Conservation (phyloP, 2,113 vertebrate genomes). For the Vulpes lagopus region DNA sequence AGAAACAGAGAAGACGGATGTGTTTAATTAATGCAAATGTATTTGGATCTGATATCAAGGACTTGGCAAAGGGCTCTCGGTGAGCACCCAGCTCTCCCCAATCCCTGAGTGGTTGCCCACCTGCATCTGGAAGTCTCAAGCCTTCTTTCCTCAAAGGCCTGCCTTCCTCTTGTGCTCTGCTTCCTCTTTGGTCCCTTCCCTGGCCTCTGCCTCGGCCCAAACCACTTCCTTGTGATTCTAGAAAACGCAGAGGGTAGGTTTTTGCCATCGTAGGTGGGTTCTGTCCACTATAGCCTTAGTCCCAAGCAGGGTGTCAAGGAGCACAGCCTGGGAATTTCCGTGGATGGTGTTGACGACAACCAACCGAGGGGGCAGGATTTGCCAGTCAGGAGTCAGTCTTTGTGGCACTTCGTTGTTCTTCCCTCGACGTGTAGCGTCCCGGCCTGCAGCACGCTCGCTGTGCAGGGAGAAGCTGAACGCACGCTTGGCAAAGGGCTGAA, state of each 20-base stretch:
- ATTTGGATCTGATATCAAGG: constrained; percentile 22
- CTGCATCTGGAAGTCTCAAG: neutral
- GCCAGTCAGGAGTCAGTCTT: neutral
- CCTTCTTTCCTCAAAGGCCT: neutral
- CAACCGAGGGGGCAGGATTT: neutral
- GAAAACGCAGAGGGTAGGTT: neutral
- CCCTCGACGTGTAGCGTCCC: neutral
- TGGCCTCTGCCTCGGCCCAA: neutral
- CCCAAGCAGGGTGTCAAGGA: neutral
- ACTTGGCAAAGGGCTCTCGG: neutral
- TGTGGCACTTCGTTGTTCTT: neutral
- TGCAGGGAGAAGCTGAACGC: constrained; percentile 35
- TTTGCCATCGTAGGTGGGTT: neutral
- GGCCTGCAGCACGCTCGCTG: constrained; percentile 51
- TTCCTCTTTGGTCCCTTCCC: neutral
- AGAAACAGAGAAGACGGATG: neutral
- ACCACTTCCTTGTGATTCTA: neutral
- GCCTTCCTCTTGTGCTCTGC: neutral
- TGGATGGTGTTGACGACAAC: neutral
- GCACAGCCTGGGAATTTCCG: neutral
- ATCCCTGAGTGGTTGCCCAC: neutral
- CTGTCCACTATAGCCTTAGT: neutral
- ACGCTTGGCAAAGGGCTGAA: constrained; percentile 59
- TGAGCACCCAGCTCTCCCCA: constrained; percentile 33
- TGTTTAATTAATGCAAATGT: constrained; percentile 40